Evolutionary conservation across 2,888 invertebrate species (phyloP).

Genomic region (Diaprepes abbreviatus): DNA sequence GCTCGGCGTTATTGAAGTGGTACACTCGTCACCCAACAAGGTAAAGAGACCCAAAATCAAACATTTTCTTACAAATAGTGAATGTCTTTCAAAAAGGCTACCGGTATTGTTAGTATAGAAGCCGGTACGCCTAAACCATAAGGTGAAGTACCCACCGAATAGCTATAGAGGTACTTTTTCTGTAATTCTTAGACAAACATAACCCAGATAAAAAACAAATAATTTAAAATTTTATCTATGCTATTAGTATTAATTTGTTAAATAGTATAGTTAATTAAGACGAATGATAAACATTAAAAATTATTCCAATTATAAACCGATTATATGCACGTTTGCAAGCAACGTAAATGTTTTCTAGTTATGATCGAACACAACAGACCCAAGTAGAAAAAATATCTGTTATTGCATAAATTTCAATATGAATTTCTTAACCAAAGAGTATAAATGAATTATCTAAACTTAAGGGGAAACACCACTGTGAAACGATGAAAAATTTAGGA

Average conservation of each 20-base stretch:
- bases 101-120: conserved; percentile 52
- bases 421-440: too few species aligned
- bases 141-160: conserved; percentile 48
- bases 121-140: conserved; percentile 23
- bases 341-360: too few species aligned
- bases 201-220: conserved; percentile 55
- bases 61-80: conserved; percentile 37
- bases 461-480: too few species aligned
- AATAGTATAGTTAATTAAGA: too few species aligned
- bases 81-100: conserved; percentile 52
- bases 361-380: too few species aligned
- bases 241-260: not conserved
- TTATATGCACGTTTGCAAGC: too few species aligned
- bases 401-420: too few species aligned
- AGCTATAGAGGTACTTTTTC: conserved; percentile 52
- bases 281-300: too few species aligned
- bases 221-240: conserved; percentile 37
- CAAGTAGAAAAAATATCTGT: too few species aligned
- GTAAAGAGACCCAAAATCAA: conserved; percentile 33
- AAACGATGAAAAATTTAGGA: too few species aligned
- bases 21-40: conserved; percentile 37
- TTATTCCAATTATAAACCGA: too few species aligned
- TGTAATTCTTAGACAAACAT: conserved; percentile 55
- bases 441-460: too few species aligned
- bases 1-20: conserved; percentile 40